phyloP scores from a whole-genome alignment of 2,888 invertebrate genomes.

The Rhingia campestris region DNA sequence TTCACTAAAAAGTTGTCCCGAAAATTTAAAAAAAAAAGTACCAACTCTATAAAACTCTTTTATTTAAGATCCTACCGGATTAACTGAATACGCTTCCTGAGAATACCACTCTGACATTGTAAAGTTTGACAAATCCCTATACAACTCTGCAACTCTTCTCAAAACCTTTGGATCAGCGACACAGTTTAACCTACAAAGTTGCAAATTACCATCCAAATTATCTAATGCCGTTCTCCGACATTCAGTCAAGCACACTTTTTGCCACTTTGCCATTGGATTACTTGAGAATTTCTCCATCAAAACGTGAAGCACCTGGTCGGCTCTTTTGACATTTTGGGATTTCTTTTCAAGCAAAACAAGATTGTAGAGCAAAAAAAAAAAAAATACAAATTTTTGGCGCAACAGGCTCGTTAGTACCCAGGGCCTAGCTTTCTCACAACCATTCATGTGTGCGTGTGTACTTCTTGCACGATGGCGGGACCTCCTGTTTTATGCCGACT shows the following conservation, averaged over 20 bases:
- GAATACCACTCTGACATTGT: slow-evolving; percentile 49
- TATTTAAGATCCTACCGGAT: slow-evolving; percentile 21
- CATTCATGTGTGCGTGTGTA: too few species aligned
- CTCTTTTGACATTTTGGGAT: slow-evolving; percentile 11
- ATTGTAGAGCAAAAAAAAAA: too few species aligned
- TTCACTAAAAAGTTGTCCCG: too few species aligned
- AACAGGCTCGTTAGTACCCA: too few species aligned
- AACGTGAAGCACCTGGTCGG: slow-evolving; percentile 14
- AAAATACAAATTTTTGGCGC: too few species aligned
- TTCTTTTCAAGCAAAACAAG: slow-evolving; percentile 17
- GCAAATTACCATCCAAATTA: slow-evolving; percentile 38
- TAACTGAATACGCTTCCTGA: slow-evolving; percentile 38
- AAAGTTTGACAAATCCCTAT: slow-evolving; percentile 34
- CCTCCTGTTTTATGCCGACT: too few species aligned
- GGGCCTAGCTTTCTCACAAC: too few species aligned
- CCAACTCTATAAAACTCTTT: too few species aligned
- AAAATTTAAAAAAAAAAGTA: too few species aligned
- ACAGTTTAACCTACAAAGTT: slow-evolving; percentile 37
- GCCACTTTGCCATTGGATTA: slow-evolving; percentile 50
- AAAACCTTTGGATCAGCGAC: slow-evolving; percentile 34
- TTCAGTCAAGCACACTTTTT: slow-evolving; percentile 24
- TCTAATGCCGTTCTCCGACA: slow-evolving; percentile 13
- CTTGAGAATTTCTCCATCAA: slow-evolving; percentile 35
- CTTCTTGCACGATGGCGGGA: too few species aligned
- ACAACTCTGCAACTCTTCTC: slow-evolving; percentile 29